Percentiles rank a stretch among this genome's conserved stretches.
These are phyloP conservation scores for Homarus americanus DNA, from an alignment of 1,140 invertebrate genomes.

Conservation along the genomic window DNA sequence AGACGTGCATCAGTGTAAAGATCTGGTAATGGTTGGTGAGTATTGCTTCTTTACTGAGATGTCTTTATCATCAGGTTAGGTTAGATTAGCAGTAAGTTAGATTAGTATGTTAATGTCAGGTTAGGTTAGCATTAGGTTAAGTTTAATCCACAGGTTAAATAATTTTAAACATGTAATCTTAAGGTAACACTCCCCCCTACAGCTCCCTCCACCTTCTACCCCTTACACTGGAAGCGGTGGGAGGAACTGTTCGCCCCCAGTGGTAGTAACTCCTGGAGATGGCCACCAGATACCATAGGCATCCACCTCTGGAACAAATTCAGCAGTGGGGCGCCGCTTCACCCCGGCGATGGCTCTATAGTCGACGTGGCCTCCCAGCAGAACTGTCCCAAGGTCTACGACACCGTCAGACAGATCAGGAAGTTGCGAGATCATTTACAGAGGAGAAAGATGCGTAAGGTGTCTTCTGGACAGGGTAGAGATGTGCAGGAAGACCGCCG, in stretches of 20 bases:
- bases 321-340: slow-evolving; percentile 21
- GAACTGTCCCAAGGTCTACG: slow-evolving; percentile 39
- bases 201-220: slow-evolving; percentile 37
- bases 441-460: slow-evolving; percentile 1
- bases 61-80: no score
- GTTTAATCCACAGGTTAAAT: no score
- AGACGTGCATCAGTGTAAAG: slow-evolving; percentile 29
- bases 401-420: slow-evolving; percentile 32
- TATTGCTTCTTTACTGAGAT: no score
- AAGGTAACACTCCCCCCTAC: no score
- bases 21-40: slow-evolving; percentile 32
- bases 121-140: no score
- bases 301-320: slow-evolving; percentile 49
- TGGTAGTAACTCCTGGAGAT: slow-evolving; percentile 14
- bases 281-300: slow-evolving; percentile 26
- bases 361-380: slow-evolving; percentile 6
- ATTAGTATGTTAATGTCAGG: no score
- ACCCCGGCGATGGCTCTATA: slow-evolving; percentile 23
- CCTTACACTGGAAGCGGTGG: slow-evolving; percentile 48
- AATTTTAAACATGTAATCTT: no score
- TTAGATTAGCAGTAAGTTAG: no score
- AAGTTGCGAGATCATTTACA: slow-evolving; percentile 35
- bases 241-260: slow-evolving; percentile 22
- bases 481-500: no score
- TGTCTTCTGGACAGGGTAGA: background rate